phyloP scores from a whole-genome alignment of 92 coral and sea anemone species.

The Palythoa grandis region DNA sequence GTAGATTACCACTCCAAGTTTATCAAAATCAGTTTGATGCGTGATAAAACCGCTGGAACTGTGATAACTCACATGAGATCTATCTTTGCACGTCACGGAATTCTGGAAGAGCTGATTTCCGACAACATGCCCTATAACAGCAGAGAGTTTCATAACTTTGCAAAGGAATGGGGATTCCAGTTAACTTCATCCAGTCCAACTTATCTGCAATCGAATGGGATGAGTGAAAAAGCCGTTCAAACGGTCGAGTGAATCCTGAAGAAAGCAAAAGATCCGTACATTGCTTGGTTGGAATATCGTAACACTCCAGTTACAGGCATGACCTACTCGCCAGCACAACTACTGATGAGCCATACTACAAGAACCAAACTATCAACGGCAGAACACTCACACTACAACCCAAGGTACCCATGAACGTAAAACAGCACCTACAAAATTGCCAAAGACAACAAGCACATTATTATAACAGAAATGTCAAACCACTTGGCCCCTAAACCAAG shows the following conservation, averaged over 20 bases:
- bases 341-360: slow-evolving; percentile 38
- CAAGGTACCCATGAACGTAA: slow-evolving; percentile 33
- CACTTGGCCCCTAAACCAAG: slow-evolving; percentile 48
- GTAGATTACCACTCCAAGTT: slow-evolving; percentile 68
- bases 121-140: slow-evolving; percentile 66
- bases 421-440: slow-evolving; percentile 56
- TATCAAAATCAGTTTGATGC: slow-evolving; percentile 55
- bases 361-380: slow-evolving; percentile 38
- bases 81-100: slow-evolving; percentile 54
- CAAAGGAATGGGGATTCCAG: slow-evolving; percentile 67
- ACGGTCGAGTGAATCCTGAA: slow-evolving; percentile 40
- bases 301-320: too few relatives aligned
- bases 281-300: neutral
- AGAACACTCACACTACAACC: slow-evolving; percentile 37
- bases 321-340: too few relatives aligned
- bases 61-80: slow-evolving; percentile 62
- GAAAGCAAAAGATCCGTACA: slow-evolving; percentile 41
- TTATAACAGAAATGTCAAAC: slow-evolving; percentile 46
- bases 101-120: slow-evolving; percentile 40
- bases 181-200: slow-evolving; percentile 71
- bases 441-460: slow-evolving; percentile 45
- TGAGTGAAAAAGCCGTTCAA: slow-evolving; percentile 50
- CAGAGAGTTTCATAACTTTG: slow-evolving; percentile 61
- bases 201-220: slow-evolving; percentile 48
- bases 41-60: slow-evolving; percentile 61